Conservation (phyloP, 2,113 vertebrate genomes). For the Mus pahari region DNA sequence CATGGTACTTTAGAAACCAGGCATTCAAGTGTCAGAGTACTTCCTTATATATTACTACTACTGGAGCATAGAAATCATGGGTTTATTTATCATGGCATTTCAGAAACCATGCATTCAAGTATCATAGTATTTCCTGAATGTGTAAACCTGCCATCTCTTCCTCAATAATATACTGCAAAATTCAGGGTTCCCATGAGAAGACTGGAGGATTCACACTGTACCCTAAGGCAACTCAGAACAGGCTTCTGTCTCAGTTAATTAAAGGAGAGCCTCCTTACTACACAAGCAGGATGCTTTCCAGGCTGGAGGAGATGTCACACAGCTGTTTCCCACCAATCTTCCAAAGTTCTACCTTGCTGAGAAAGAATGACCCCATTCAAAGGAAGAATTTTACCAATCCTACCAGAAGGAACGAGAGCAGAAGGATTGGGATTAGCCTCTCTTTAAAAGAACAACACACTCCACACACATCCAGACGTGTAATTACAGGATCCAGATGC, state of each 20-base stretch:
- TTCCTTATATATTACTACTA: neutral
- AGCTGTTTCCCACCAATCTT: constrained; percentile 67
- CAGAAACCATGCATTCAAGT: neutral
- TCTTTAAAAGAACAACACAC: constrained; percentile 57
- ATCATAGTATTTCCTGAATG: neutral
- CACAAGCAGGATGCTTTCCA: constrained; percentile 38
- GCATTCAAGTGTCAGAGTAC: neutral
- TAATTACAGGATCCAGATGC: constrained; percentile 68
- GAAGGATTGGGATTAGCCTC: constrained; percentile 17
- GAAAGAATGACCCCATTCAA: constrained; percentile 59
- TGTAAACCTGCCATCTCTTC: neutral
- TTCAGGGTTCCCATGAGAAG: neutral
- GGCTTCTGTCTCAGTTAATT: constrained; percentile 54
- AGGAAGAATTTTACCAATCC: constrained; percentile 61
- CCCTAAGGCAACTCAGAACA: constrained; percentile 28
- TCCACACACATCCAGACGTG: constrained; percentile 33
- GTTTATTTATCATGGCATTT: neutral
- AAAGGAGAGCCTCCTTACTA: constrained; percentile 49
- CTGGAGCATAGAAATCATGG: neutral
- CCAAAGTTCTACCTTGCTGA: constrained; percentile 66
- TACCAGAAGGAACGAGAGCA: constrained; percentile 39
- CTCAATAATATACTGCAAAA: neutral
- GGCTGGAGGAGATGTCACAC: constrained; percentile 55
- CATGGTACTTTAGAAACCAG: neutral
- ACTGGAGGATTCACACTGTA: neutral